These are phyloP conservation scores for Agriopis leucophaearia DNA, from an alignment of 2,888 invertebrate genomes.

Conservation along the genomic window DNA sequence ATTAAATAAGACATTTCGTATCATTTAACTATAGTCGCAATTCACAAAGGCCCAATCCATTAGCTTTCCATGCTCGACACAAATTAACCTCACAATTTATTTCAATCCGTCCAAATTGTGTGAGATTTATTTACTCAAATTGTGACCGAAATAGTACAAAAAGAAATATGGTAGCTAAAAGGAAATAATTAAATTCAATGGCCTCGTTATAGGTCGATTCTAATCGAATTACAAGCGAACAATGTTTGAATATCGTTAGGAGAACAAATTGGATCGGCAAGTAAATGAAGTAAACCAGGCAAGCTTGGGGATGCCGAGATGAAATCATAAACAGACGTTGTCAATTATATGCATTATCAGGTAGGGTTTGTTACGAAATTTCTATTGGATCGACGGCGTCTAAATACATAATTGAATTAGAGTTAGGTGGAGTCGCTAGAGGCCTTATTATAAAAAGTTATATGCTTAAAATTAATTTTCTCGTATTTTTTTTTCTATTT, in stretches of 20 bases:
- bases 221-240: constrained; percentile 38
- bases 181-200: constrained; percentile 32
- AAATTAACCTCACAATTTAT: constrained; percentile 22
- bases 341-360: background rate
- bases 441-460: too few species aligned
- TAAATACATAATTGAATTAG: background rate
- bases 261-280: constrained; percentile 28
- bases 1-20: constrained; percentile 4
- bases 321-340: constrained; percentile 27
- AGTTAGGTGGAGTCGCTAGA: too few species aligned
- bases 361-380: background rate
- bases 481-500: too few species aligned
- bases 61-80: constrained; percentile 24
- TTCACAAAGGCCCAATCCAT: constrained; percentile 18
- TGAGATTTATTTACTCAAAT: constrained; percentile 23
- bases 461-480: too few species aligned
- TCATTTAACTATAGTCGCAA: background rate
- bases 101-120: constrained; percentile 22
- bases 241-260: constrained; percentile 44
- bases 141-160: constrained; percentile 23
- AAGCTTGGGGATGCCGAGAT: constrained; percentile 18
- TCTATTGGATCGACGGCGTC: background rate
- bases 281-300: constrained; percentile 14
- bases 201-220: constrained; percentile 39
- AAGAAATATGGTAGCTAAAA: constrained; percentile 20